Evolutionary conservation across 2,113 vertebrate species (phyloP), one percentile per base, ranked within the genome.

Genomic region (Collichthys lucidus): DNA sequence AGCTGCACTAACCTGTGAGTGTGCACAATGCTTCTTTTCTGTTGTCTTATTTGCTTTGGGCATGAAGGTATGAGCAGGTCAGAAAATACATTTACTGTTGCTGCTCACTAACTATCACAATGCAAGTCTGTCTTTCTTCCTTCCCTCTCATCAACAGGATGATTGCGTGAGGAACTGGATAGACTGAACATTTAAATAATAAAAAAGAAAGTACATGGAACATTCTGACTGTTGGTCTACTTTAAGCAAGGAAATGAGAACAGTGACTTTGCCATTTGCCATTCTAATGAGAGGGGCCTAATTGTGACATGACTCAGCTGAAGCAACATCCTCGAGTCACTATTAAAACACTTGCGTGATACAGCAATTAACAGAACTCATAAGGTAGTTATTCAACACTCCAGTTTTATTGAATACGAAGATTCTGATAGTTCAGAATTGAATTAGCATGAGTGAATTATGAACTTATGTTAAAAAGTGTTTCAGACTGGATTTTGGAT

Each of bases 31-130:
- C 63, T 44, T 62, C 80, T 59, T 16, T 85, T 85, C 77, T 87
- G 72, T 77, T 80, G 79, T 81, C 65, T 82, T 82, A 86, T 87
- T 89, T 88, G 87, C 76, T 86, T 63, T 79, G 80, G 88, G 79
- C 81, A 59, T 85, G 68, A 56, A 89, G 81, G 50, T 66, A 77
- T 2, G 53, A 75, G 63, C 61, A 62, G 9, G 53, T 85, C 71
- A 81, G 66, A 73, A 85, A 80, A 86, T 46, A 67, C 47, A 84
- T 89, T 83, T 52, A 62, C 63, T 66, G 63, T 77, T 42, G 49
- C 76, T 69, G 44, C 31, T 85, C 14, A 11, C 63, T 29, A 46
- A 56, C 71, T 68, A 76, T 66, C 6, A 47, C 9, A 15, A 55
- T 46, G 35, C 24, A 59, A 52, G 55, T 44, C 49, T 17, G 31